These are phyloP conservation scores for Hepsetus odoe DNA, from an alignment of 2,113 vertebrate species.

Conservation along the genomic window DNA sequence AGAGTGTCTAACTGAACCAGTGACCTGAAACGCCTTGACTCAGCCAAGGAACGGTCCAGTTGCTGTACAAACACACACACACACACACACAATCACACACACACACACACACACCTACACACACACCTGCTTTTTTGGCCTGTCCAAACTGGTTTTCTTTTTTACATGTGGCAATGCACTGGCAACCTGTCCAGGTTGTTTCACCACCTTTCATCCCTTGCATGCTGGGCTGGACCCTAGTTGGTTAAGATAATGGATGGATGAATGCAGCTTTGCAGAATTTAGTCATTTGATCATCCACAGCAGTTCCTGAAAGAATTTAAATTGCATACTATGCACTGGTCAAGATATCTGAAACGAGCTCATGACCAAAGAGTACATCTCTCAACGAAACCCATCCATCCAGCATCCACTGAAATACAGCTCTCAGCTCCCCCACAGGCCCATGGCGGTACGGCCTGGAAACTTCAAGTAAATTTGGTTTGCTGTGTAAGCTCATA, in stretches of 20 bases:
- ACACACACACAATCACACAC: constrained; percentile 11
- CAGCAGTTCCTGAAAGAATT: no score
- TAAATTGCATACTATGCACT: no score
- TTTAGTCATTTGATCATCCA: background rate
- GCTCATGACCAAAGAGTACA: no score
- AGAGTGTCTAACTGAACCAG: constrained; percentile 47
- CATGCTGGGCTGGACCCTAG: no score
- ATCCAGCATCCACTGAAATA: background rate
- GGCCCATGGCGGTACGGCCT: constrained; percentile 4
- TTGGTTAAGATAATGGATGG: no score
- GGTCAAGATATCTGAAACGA: no score
- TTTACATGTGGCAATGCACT: background rate
- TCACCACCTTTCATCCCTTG: no score
- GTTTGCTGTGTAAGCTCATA: constrained; percentile 20
- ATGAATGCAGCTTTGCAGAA: background rate
- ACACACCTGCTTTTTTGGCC: background rate
- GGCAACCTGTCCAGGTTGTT: no score
- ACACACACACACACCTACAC: background rate
- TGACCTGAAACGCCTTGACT: constrained; percentile 51
- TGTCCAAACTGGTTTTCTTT: background rate
- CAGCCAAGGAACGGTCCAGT: constrained; percentile 38
- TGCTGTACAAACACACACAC: constrained; percentile 19
- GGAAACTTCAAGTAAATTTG: background rate
- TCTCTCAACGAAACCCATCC: background rate
- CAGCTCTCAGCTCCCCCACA: constrained; percentile 30